Conservation (phyloP, 2,888 invertebrate genomes). For the Prosapia bicincta region DNA sequence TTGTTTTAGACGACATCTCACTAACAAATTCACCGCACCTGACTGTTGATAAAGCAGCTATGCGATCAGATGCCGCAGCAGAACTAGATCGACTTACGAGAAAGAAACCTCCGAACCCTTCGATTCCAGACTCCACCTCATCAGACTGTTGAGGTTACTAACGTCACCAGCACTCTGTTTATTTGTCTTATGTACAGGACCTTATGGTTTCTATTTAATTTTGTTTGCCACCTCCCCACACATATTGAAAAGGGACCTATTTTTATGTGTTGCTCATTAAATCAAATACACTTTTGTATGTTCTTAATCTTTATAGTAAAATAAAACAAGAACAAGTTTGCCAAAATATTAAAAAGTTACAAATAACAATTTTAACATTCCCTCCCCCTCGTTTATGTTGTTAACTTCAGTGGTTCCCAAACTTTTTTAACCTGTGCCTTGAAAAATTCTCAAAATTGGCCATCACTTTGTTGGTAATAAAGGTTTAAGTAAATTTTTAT, state of each 20-base stretch:
- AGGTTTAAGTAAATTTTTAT: too few species aligned
- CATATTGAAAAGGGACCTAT: background rate
- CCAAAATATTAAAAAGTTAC: too few species aligned
- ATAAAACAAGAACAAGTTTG: too few species aligned
- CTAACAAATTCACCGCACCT: conserved; percentile 36
- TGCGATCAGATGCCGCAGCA: conserved; percentile 87
- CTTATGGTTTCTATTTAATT: background rate
- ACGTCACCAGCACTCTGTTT: background rate
- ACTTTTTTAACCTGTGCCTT: too few species aligned
- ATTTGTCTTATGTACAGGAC: conserved; percentile 6
- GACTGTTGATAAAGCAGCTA: conserved; percentile 65
- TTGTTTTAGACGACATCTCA: conserved; percentile 19
- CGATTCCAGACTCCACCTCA: conserved; percentile 53
- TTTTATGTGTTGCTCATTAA: background rate
- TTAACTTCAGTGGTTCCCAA: too few species aligned
- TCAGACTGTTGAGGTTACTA: conserved; percentile 47
- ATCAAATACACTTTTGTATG: too few species aligned
- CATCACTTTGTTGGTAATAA: too few species aligned
- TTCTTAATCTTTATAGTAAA: too few species aligned
- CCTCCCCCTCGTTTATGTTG: too few species aligned
- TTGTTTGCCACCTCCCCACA: background rate
- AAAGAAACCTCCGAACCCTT: conserved; percentile 48
- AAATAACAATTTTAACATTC: too few species aligned
- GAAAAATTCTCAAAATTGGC: too few species aligned
- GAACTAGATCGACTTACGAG: conserved; percentile 86